phyloP scores from a whole-genome alignment of 2,888 invertebrate genomes.

The Thera obeliscata region DNA sequence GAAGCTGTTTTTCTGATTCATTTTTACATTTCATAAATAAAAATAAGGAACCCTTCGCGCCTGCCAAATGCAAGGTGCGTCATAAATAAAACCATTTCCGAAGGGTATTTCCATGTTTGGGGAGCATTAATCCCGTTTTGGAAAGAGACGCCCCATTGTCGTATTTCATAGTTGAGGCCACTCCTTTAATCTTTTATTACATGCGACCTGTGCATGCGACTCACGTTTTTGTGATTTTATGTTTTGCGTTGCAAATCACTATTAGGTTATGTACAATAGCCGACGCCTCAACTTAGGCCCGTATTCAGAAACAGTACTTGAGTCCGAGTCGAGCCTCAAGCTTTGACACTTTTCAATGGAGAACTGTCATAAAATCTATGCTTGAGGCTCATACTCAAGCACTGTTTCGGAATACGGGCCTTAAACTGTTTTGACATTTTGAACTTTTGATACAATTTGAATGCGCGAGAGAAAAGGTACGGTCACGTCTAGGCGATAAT shows the following conservation, averaged over 20 bases:
- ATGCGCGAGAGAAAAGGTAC: too few species aligned
- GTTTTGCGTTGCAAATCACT: not conserved
- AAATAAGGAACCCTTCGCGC: constrained; percentile 31
- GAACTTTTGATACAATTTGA: too few species aligned
- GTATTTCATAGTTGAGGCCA: constrained; percentile 55
- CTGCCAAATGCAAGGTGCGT: constrained; percentile 49
- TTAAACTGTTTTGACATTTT: too few species aligned
- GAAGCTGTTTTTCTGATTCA: not conserved
- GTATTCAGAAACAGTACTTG: too few species aligned
- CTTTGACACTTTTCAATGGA: too few species aligned
- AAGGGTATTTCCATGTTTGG: constrained; percentile 60
- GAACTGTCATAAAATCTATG: too few species aligned
- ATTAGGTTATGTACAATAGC: too few species aligned
- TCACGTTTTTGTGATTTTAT: constrained; percentile 31
- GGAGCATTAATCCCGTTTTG: constrained; percentile 63
- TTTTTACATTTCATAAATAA: not conserved
- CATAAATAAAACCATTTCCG: constrained; percentile 59
- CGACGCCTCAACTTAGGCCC: too few species aligned
- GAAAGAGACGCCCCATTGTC: constrained; percentile 51
- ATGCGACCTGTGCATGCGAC: constrained; percentile 27
- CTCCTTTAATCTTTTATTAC: constrained; percentile 49
- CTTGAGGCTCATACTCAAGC: too few species aligned
- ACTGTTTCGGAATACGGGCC: too few species aligned
- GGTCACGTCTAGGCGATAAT: too few species aligned
- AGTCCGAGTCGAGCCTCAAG: too few species aligned